A percentile compares a stretch with the other conserved stretches of the same genome.
Conservation (phyloP, 1,140 invertebrate species). For the Mya arenaria region DNA sequence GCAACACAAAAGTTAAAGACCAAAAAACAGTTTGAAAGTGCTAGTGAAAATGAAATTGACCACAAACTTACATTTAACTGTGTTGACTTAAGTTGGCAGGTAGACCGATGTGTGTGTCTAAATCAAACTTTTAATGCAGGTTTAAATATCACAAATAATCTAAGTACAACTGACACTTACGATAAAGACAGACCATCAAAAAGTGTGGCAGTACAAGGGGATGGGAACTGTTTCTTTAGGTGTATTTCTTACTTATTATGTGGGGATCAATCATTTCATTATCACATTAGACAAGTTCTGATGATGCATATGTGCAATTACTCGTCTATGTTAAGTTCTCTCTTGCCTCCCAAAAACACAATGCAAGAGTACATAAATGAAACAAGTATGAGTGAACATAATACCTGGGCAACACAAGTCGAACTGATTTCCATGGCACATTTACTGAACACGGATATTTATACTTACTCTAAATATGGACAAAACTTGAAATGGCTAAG, state of each 20-base stretch:
- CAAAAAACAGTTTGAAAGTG: no score
- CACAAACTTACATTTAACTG: no score
- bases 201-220: neutral
- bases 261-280: neutral
- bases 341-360: conserved; percentile 4
- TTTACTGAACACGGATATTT: conserved; percentile 29
- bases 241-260: neutral
- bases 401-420: conserved; percentile 31
- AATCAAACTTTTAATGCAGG: neutral
- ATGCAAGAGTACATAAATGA: conserved; percentile 5
- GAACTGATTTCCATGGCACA: conserved; percentile 33
- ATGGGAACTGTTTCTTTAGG: conserved; percentile 7
- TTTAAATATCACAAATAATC: neutral
- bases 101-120: no score
- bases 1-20: no score
- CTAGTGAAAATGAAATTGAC: no score
- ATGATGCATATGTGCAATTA: conserved; percentile 5
- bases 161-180: neutral
- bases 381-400: conserved; percentile 16
- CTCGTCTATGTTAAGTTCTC: conserved; percentile 5
- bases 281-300: conserved; percentile 7
- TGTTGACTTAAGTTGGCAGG: no score
- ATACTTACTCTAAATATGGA: conserved; percentile 38
- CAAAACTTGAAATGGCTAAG: conserved; percentile 31
- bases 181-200: neutral